These are phyloP conservation scores for Parotia lawesii DNA, from an alignment of 2,113 vertebrate genomes.

Conservation along the genomic window DNA sequence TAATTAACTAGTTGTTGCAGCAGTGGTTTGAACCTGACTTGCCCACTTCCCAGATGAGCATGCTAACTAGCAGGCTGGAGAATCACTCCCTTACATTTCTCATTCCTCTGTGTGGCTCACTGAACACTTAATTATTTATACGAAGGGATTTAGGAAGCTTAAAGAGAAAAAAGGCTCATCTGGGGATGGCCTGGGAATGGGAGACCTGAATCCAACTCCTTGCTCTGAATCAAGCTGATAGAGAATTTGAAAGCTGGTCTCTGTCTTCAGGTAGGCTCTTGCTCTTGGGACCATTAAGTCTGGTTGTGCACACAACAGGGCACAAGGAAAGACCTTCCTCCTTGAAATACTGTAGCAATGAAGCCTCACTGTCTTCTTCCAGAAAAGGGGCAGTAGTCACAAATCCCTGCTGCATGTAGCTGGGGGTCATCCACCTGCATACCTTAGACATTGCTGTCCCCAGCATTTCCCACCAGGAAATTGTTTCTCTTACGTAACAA, in stretches of 20 bases:
- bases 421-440: neutral
- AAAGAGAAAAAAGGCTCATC: conserved; percentile 4
- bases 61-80: neutral
- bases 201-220: neutral
- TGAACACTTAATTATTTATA: conserved; percentile 51
- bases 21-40: neutral
- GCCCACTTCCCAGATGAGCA: conserved; percentile 4
- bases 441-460: neutral
- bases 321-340: neutral
- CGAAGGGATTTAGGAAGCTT: neutral
- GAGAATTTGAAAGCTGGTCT: neutral
- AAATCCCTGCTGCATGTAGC: neutral
- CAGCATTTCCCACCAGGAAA: neutral
- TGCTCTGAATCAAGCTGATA: neutral
- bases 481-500: neutral
- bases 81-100: neutral
- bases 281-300: neutral
- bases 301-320: neutral
- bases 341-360: neutral
- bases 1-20: conserved; percentile 37
- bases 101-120: neutral
- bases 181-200: neutral
- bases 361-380: neutral
- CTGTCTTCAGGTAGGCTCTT: neutral
- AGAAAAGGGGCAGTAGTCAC: neutral